Percentiles rank a stretch among this genome's conserved stretches.
phyloP scores from a whole-genome alignment of 2,888 invertebrate genomes.

The Schizaphis graminum region DNA sequence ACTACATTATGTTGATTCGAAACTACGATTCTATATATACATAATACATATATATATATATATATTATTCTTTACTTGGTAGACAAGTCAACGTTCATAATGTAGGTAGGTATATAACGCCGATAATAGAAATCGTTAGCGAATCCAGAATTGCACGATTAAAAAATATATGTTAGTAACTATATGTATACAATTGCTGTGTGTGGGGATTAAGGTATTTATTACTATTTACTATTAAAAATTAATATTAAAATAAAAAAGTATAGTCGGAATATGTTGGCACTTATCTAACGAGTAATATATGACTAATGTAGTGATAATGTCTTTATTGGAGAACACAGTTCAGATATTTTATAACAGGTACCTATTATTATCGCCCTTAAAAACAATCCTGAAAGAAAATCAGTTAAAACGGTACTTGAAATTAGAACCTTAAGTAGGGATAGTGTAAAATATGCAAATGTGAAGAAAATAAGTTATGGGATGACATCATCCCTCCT shows the following conservation, averaged over 20 bases:
- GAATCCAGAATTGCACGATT: background rate
- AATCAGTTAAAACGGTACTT: background rate
- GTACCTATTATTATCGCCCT: no score
- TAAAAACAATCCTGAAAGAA: background rate
- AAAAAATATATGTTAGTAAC: background rate
- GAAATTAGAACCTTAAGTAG: background rate
- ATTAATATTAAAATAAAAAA: background rate
- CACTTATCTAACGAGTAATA: no score
- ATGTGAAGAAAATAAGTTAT: background rate
- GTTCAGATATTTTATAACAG: no score
- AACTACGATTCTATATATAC: background rate
- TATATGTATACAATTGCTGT: background rate
- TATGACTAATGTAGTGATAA: no score
- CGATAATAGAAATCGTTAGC: background rate
- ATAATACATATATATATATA: no score
- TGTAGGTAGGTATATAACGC: background rate
- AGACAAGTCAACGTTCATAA: background rate
- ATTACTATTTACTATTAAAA: background rate
- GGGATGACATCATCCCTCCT: background rate
- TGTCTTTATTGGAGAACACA: no score
- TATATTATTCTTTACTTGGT: background rate
- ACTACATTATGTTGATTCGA: background rate
- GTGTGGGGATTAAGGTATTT: background rate
- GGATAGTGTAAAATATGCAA: background rate
- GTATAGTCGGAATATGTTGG: no score